Conservation (phyloP, 2,888 invertebrate genomes). For the Lucinisca nassula region DNA sequence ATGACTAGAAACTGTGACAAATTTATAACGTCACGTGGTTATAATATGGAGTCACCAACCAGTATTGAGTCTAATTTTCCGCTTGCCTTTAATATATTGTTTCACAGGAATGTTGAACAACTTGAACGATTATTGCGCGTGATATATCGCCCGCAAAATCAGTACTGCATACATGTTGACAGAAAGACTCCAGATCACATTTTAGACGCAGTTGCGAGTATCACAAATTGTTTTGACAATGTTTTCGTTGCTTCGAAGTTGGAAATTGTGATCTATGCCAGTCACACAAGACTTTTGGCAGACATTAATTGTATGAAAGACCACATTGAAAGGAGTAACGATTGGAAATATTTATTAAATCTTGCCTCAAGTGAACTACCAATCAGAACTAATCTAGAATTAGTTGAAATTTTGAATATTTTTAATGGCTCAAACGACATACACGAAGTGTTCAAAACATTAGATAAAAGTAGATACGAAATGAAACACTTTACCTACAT, state of each 20-base stretch:
- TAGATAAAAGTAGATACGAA: slow-evolving; percentile 37
- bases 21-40: slow-evolving; percentile 60
- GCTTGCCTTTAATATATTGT: slow-evolving; percentile 84
- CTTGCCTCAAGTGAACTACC: slow-evolving; percentile 82
- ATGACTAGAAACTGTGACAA: slow-evolving; percentile 53
- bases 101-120: slow-evolving; percentile 82
- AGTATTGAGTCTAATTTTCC: slow-evolving; percentile 79
- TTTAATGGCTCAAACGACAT: slow-evolving; percentile 82
- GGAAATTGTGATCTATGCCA: slow-evolving; percentile 77
- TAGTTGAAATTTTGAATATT: slow-evolving; percentile 79
- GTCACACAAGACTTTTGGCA: slow-evolving; percentile 77
- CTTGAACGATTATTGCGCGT: slow-evolving; percentile 81
- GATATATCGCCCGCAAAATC: slow-evolving; percentile 86
- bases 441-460: slow-evolving; percentile 68
- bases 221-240: slow-evolving; percentile 84
- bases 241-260: slow-evolving; percentile 82
- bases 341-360: slow-evolving; percentile 85
- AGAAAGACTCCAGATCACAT: slow-evolving; percentile 71
- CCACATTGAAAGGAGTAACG: slow-evolving; percentile 38
- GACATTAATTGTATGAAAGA: slow-evolving; percentile 82
- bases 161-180: slow-evolving; percentile 87
- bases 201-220: slow-evolving; percentile 64
- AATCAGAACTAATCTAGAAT: slow-evolving; percentile 81
- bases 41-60: slow-evolving; percentile 23
- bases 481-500: slow-evolving; percentile 61